These are phyloP conservation scores for Sebastes oblongus DNA, from an alignment of 2,797 vertebrate species.

Conservation along the genomic window DNA sequence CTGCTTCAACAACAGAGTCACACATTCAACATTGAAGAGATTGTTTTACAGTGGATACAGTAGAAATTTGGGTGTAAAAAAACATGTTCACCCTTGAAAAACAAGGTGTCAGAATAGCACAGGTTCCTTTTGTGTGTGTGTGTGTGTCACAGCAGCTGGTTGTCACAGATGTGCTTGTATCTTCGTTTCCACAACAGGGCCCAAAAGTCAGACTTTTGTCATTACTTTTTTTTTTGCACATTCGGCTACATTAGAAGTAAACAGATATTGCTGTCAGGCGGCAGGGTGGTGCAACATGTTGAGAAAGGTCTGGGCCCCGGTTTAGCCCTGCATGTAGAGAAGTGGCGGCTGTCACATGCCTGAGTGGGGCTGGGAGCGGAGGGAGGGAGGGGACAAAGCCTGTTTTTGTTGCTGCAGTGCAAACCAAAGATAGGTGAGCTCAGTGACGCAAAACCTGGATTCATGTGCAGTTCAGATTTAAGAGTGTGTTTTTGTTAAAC, in stretches of 20 bases:
- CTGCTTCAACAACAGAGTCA: slow-evolving; percentile 4
- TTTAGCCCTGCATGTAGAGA: slow-evolving; percentile 1
- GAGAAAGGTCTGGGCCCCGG: slow-evolving; percentile 41
- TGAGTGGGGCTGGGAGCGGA: slow-evolving; percentile 56
- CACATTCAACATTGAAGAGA: slow-evolving; percentile 21
- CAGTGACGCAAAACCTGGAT: slow-evolving; percentile 6
- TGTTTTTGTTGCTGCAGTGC: slow-evolving; percentile 42
- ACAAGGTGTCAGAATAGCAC: slow-evolving; percentile 26
- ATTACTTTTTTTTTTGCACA: not conserved
- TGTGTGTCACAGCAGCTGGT: slow-evolving; percentile 19
- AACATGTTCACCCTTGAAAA: slow-evolving; percentile 13
- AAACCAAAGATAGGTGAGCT: slow-evolving; percentile 49
- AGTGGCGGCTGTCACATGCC: slow-evolving; percentile 59
- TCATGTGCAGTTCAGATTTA: not conserved
- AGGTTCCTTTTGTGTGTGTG: not conserved
- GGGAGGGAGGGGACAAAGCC: slow-evolving; percentile 42
- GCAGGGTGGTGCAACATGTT: slow-evolving; percentile 25
- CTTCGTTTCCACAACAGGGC: not conserved
- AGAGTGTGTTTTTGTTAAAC: not conserved
- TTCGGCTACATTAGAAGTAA: slow-evolving; percentile 29
- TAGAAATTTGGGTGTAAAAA: slow-evolving; percentile 35
- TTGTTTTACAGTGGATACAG: slow-evolving; percentile 49
- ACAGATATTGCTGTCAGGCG: slow-evolving; percentile 10
- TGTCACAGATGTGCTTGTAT: not conserved
- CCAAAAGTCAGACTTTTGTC: not conserved